Conservation (phyloP, 2,888 invertebrate species). For the Phortica okadai region DNA sequence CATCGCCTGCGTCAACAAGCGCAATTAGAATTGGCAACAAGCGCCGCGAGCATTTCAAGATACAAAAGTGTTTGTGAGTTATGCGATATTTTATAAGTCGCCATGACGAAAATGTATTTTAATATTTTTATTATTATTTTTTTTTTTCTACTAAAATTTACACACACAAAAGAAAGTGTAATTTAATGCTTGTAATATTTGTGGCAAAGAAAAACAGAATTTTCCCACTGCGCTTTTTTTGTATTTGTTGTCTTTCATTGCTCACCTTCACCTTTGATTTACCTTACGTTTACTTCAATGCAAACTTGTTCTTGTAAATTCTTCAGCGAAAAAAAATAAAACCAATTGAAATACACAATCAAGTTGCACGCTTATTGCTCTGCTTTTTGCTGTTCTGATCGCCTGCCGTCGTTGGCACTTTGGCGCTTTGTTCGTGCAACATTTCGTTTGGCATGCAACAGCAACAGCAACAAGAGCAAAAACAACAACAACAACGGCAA, state of each 20-base stretch:
- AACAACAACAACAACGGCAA: conserved; percentile 13
- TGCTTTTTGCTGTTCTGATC: no score
- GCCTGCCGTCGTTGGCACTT: no score
- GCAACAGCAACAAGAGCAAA: background rate
- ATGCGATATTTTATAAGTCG: conserved; percentile 22
- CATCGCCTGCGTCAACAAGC: conserved; percentile 62
- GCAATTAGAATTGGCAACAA: conserved; percentile 45
- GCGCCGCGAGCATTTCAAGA: background rate
- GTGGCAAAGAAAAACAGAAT: background rate
- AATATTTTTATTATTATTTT: background rate
- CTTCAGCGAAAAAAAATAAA: conserved; percentile 70
- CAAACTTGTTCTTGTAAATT: no score
- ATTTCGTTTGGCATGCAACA: background rate
- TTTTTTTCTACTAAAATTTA: background rate
- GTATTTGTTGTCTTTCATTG: background rate
- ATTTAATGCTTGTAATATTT: no score
- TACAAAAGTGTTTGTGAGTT: conserved; percentile 21
- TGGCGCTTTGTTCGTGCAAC: background rate
- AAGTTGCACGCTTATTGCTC: background rate
- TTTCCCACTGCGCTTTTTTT: background rate
- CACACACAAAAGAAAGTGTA: conserved; percentile 20
- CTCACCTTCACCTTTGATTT: background rate
- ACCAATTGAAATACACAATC: conserved; percentile 40
- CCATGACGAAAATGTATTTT: conserved; percentile 31
- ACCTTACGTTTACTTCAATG: conserved; percentile 19